Conservation (phyloP, 1,140 invertebrate genomes). For the Centruroides sculpturatus region DNA sequence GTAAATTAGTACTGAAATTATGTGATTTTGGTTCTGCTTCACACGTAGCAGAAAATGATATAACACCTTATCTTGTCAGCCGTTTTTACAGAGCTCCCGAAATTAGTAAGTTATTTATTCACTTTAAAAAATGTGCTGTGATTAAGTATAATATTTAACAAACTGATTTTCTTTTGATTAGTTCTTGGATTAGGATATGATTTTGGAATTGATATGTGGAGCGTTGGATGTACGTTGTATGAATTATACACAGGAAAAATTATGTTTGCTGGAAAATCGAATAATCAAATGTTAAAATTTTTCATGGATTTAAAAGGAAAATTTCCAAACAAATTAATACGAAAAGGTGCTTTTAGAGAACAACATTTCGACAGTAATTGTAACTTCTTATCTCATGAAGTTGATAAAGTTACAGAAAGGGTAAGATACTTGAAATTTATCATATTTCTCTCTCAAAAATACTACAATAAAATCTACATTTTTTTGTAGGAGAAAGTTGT, state of each 20-base stretch:
- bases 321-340: constrained; percentile 91
- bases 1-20: constrained; percentile 86
- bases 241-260: constrained; percentile 99
- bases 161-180: constrained; percentile 30
- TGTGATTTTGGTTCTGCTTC: constrained; percentile 99
- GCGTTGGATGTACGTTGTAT: constrained; percentile 93
- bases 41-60: constrained; percentile 85
- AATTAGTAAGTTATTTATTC: constrained; percentile 57
- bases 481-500: constrained; percentile 81
- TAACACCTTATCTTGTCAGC: constrained; percentile 96
- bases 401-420: constrained; percentile 95
- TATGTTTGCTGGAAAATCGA: constrained; percentile 94
- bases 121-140: neutral
- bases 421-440: constrained; percentile 42
- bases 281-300: constrained; percentile 98
- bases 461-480: neutral
- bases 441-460: neutral
- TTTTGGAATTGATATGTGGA: constrained; percentile 97
- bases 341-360: constrained; percentile 72
- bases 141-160: constrained; percentile 2
- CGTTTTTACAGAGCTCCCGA: constrained; percentile 97
- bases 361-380: constrained; percentile 94
- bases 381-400: constrained; percentile 94
- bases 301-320: constrained; percentile 99
- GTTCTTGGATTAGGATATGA: constrained; percentile 93